phyloP scores from a whole-genome alignment of 2,888 invertebrate genomes.

The Magallana nippona region DNA sequence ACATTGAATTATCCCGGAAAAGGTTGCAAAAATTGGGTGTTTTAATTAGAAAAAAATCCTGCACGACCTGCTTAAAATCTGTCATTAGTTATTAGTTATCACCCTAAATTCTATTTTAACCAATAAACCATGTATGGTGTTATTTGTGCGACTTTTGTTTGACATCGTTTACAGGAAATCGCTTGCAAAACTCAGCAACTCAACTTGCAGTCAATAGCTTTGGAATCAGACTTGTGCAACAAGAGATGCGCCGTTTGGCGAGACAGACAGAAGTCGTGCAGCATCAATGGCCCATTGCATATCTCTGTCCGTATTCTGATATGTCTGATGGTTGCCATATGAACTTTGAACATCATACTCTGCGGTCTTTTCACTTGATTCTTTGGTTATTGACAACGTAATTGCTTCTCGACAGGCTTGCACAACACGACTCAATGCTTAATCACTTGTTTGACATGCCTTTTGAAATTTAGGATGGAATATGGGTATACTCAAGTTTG shows the following conservation, averaged over 20 bases:
- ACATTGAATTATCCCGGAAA: constrained; percentile 29
- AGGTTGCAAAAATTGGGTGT: constrained; percentile 28
- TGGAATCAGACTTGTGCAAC: background rate
- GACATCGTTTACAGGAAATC: background rate
- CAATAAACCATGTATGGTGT: constrained; percentile 13
- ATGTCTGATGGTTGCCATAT: background rate
- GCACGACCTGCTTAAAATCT: constrained; percentile 9
- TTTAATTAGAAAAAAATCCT: constrained; percentile 15
- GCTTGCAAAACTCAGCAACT: constrained; percentile 3
- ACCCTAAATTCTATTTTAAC: constrained; percentile 31
- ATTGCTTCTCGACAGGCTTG: too few species aligned
- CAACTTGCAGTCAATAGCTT: background rate
- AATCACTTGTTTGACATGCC: too few species aligned
- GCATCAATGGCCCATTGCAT: background rate
- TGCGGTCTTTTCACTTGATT: too few species aligned
- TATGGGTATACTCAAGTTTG: too few species aligned
- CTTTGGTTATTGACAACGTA: too few species aligned
- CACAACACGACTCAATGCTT: too few species aligned
- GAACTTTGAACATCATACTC: too few species aligned
- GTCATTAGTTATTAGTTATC: constrained; percentile 17
- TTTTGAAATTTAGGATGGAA: too few species aligned
- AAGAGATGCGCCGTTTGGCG: background rate
- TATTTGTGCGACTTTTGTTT: constrained; percentile 5
- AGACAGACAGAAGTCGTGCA: background rate
- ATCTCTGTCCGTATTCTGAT: background rate